Base-by-base conservation (phyloP, 2,113 vertebrate genomes). In the Forbesichthys agassizii region DNA sequence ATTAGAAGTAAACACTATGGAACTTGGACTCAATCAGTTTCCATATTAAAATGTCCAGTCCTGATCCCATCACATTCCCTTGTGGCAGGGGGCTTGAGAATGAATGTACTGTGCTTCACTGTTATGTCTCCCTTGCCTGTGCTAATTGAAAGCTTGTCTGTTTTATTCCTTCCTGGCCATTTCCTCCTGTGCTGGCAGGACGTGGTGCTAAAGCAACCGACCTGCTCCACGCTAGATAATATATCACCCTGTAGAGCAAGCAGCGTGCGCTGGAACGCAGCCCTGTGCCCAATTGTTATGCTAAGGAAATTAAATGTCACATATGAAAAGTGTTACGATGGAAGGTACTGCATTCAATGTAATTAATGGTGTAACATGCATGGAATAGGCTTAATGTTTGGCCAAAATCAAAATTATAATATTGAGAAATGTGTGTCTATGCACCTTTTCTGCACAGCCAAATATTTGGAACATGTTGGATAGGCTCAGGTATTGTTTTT, bases 281-380 rank as follows among this genome's bases (percentile, higher is more conserved):
- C 67, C 70, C 77, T 52, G 71, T 65, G 54, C 75, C 60, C 51
- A 14, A 73, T 75, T 87, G 81, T 91, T 86, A 71, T 75, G 65
- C 53, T 84, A 73, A 84, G 88, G 78, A 92, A 90, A 91, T 86
- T 71, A 88, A 86, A 87, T 61, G 76, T 83, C 82, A 82, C 70
- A 33, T 77, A 68, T 81, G 74, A 82, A 87, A 84, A 67, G 84
- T 80, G 83, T 87, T 77, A 71, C 2, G 27, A 75, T 77, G 68
- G 5, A 14, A 73, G 66, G 57, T 75, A 27, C 71, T 74, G 71
- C 65, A 68, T 27, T 11, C 12, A 61, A n/a, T 36, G 80, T 18
- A 53, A 78, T 79, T 72, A 79, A 70, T 59, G 75, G 68, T 69
- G 61, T 7, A 66, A 74, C 18, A 33, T 47, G 7, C 20, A 13